These are phyloP conservation scores for Enteromius fasciolatus DNA, from an alignment of 2,797 vertebrate species.

Conservation along the genomic window DNA sequence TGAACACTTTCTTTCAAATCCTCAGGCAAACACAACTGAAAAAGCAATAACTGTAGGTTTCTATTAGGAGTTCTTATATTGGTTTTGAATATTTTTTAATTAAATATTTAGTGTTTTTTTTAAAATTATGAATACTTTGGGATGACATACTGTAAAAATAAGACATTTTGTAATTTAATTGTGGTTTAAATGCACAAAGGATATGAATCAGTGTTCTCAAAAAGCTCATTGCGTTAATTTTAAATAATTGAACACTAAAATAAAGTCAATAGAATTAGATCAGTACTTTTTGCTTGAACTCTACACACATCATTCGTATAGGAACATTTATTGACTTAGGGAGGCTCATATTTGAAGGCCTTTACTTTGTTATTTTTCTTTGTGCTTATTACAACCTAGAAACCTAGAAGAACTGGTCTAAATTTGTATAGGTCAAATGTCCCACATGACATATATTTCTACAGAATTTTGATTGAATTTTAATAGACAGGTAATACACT, in stretches of 20 bases:
- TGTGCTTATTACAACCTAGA: slow-evolving; percentile 30
- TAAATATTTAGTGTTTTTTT: not conserved
- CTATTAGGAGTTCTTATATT: slow-evolving; percentile 59
- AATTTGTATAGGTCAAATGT: slow-evolving; percentile 29
- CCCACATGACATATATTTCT: not conserved
- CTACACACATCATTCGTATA: not conserved
- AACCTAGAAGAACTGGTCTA: slow-evolving; percentile 51
- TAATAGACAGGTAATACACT: not conserved
- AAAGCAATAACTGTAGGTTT: slow-evolving; percentile 33
- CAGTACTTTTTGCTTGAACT: not conserved
- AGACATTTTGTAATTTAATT: not conserved
- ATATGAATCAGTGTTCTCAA: not conserved
- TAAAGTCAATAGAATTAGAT: slow-evolving; percentile 39
- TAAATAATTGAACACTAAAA: not conserved
- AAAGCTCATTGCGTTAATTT: not conserved
- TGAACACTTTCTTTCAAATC: slow-evolving; percentile 60
- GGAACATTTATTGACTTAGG: not conserved
- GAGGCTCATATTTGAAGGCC: not conserved
- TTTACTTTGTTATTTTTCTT: not conserved
- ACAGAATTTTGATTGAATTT: slow-evolving; percentile 1
- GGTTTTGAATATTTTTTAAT: slow-evolving; percentile 55
- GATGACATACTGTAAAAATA: not conserved
- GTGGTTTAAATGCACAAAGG: not conserved
- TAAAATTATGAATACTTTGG: not conserved
- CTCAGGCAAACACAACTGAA: slow-evolving; percentile 64